Conservation (phyloP, 2,113 vertebrate species). For the Ceyx margarethae region DNA sequence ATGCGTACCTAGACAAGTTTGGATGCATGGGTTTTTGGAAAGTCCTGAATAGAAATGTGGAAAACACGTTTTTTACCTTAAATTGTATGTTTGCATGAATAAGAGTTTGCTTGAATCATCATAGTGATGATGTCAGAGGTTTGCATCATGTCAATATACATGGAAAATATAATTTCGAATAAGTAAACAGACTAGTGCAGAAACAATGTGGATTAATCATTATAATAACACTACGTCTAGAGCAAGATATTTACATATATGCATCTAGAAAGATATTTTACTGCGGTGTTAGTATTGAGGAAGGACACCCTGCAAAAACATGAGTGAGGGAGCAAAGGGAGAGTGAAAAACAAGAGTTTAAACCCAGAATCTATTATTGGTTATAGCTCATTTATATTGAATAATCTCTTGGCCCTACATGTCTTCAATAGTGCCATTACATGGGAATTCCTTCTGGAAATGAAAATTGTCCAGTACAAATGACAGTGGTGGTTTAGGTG, state of each 20-base stretch:
- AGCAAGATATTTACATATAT: not conserved
- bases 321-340: not conserved
- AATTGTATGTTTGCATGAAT: not conserved
- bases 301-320: not conserved
- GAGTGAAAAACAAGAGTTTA: not conserved
- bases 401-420: not conserved
- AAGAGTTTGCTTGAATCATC: not conserved
- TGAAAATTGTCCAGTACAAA: not conserved
- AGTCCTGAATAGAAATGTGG: not conserved
- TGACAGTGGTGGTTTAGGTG: not conserved
- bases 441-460: not conserved
- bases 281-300: not conserved
- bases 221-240: not conserved
- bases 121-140: not conserved
- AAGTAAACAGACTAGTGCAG: not conserved
- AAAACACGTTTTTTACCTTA: not conserved
- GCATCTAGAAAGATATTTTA: not conserved
- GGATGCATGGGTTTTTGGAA: not conserved
- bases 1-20: not conserved
- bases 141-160: not conserved
- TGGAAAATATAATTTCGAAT: not conserved
- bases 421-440: not conserved
- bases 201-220: not conserved
- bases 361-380: not conserved
- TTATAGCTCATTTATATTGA: not conserved